phyloP scores from a whole-genome alignment of 92 coral and sea anemone genomes.

The Heteractis magnifica region DNA sequence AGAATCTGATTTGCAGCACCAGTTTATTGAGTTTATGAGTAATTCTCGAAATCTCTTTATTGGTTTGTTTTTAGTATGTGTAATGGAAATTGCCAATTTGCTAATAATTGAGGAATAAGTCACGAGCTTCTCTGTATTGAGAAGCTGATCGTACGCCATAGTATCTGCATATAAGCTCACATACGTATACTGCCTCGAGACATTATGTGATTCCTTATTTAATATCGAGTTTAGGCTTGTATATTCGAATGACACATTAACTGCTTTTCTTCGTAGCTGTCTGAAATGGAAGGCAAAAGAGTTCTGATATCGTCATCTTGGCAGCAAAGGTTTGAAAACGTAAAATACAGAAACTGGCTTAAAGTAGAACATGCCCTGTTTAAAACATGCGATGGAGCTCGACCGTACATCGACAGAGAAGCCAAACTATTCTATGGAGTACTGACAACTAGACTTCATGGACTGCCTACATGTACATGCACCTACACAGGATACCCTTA shows the following conservation, averaged over 20 bases:
- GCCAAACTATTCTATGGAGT: conserved; percentile 46
- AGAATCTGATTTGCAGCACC: background rate
- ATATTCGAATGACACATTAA: no score
- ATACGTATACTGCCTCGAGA: no score
- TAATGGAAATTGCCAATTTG: no score
- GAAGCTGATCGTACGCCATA: no score
- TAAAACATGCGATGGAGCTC: conserved; percentile 54
- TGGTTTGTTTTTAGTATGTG: no score
- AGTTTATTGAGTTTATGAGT: no score
- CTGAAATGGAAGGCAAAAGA: conserved; percentile 17
- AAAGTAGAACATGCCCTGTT: conserved; percentile 70
- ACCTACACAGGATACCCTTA: conserved; percentile 34
- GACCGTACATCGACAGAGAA: conserved; percentile 54
- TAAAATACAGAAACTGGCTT: conserved; percentile 79
- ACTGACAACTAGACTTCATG: conserved; percentile 24
- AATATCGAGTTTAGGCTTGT: no score
- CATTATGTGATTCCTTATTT: background rate
- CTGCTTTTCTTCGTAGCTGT: background rate
- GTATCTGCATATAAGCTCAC: no score
- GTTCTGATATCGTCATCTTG: background rate
- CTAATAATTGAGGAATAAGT: no score
- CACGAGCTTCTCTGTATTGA: no score
- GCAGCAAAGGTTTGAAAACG: conserved; percentile 42
- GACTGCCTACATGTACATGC: conserved; percentile 55
- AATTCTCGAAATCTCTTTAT: no score